These are phyloP conservation scores for Gorsachius goisagi DNA, from an alignment of 2,113 vertebrate species.

Conservation along the genomic window DNA sequence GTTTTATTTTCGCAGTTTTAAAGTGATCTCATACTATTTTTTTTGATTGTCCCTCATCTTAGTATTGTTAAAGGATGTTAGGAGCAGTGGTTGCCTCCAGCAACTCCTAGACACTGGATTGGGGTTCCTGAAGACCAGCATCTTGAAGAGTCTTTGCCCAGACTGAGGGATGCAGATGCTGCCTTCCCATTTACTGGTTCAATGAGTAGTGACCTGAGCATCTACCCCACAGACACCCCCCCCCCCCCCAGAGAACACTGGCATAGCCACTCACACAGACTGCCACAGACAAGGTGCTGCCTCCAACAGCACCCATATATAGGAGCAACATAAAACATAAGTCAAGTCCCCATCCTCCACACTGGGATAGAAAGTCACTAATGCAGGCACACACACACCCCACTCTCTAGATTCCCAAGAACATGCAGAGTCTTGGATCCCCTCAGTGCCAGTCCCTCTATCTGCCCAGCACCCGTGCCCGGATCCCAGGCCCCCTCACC, in stretches of 20 bases:
- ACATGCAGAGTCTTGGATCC: neutral
- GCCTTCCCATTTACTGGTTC: neutral
- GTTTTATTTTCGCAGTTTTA: neutral
- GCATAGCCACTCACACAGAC: neutral
- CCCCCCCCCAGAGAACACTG: neutral
- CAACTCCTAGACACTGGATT: neutral
- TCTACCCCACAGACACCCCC: neutral
- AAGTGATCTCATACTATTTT: neutral
- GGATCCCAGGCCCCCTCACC: neutral
- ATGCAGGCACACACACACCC: rapidly evolving
- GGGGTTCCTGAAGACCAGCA: neutral
- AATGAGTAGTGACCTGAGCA: neutral
- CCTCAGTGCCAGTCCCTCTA: neutral
- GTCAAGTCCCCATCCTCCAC: neutral
- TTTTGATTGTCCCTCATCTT: neutral
- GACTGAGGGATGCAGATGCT: neutral
- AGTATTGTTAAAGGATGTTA: neutral
- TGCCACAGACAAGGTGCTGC: neutral
- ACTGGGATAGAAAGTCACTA: neutral
- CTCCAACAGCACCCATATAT: neutral
- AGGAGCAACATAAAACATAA: neutral
- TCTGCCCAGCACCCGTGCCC: neutral
- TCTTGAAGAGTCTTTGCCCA: neutral
- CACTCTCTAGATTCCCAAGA: neutral
- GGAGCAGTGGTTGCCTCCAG: neutral